phyloP scores from a whole-genome alignment of 2,888 invertebrate genomes.

The Amphiduros pacificus region DNA sequence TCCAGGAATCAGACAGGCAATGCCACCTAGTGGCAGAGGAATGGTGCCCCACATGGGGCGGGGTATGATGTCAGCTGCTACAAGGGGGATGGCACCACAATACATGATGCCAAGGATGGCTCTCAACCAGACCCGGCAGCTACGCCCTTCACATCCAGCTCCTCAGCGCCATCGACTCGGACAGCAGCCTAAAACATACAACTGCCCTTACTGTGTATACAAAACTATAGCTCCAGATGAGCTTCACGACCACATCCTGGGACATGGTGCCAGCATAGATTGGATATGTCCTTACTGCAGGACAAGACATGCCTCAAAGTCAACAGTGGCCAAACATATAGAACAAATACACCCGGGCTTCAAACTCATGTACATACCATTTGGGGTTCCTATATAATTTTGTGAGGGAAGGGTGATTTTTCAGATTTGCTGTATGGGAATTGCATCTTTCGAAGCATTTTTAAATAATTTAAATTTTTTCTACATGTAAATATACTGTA shows the following conservation, averaged over 20 bases:
- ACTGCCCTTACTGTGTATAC: constrained; percentile 13
- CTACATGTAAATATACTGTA: too few species aligned
- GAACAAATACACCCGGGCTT: constrained; percentile 8
- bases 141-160: not conserved
- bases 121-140: too few species aligned
- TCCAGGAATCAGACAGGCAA: not conserved
- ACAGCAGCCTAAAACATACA: too few species aligned
- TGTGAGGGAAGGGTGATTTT: too few species aligned
- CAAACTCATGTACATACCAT: constrained; percentile 11
- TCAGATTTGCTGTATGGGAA: too few species aligned
- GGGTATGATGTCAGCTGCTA: not conserved
- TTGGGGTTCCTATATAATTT: constrained; percentile 12
- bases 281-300: constrained; percentile 17
- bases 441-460: too few species aligned
- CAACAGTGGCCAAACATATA: constrained; percentile 6
- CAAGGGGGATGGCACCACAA: not conserved
- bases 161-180: not conserved
- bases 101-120: too few species aligned
- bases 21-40: not conserved
- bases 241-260: constrained; percentile 11
- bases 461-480: too few species aligned
- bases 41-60: constrained; percentile 1
- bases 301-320: constrained; percentile 4
- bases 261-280: constrained; percentile 6
- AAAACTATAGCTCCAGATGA: constrained; percentile 6